Base-by-base conservation (phyloP, 92 coral and sea anemone genomes). In the Muricea muricata region DNA sequence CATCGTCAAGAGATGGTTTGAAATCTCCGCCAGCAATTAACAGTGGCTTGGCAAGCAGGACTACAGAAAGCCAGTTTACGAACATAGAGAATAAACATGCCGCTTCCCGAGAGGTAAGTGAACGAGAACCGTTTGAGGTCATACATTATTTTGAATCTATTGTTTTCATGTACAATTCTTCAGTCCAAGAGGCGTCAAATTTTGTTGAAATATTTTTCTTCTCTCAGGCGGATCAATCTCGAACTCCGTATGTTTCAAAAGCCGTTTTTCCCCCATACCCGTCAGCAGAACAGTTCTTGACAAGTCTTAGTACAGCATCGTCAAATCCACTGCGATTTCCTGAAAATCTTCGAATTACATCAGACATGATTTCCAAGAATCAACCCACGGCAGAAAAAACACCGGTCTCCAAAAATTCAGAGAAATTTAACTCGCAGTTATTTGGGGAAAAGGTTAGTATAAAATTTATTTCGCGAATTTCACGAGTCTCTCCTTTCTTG, bases 1-100 rank as follows among this genome's bases (percentile, higher is more conserved):
- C 40, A 23, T 28, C 39, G 65, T 67, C 87, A 87, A 52, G 95
- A 89, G 0, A 92, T 89, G 81, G 90, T 87, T 84, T 90, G 90
- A 46, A 89, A 87, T 13, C 93, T 86, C 65, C 91, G 34, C 75
- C 89, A 6, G 89, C 90, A 11, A 75, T 45, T 28, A 85, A 58
- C 57, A 25, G 87, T n/a, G 65, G 75, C 3, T 57, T 84, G 20
- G 92, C 70, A 20, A 70, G 63, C 42, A 87, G 87, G 26, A 74
- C 86, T 1, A 60, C 90, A 52, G 60, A 52, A 52, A 52, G 60
- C 60, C 60, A 52, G 18, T 18, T 52, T 7, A 52, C 60, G 7
- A 52, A 52, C 18, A 25, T 52, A 17, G 24, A 52, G 18, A 52
- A 1, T 9, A 18, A 18, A 4, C 60, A 20, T 4, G 6, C 60